Conservation (phyloP, 2,888 invertebrate species). For the Synanthedon myopaeformis region DNA sequence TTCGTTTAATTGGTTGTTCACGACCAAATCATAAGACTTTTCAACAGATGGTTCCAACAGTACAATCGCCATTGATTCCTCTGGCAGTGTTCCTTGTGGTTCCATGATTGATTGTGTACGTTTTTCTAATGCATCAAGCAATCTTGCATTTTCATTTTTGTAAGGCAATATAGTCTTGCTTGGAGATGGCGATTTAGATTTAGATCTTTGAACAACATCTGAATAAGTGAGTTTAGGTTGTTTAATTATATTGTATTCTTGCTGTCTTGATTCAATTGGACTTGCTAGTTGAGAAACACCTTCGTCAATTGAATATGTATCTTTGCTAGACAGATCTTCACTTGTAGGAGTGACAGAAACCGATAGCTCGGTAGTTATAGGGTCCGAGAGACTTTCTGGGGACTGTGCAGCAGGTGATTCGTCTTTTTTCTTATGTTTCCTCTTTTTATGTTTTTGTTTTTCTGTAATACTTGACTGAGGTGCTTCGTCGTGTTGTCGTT, state of each 20-base stretch:
- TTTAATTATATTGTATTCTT: constrained; percentile 13
- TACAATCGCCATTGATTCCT: constrained; percentile 41
- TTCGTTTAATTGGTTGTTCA: constrained; percentile 71
- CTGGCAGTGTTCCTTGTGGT: constrained; percentile 25
- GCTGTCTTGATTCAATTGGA: constrained; percentile 23
- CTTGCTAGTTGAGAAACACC: constrained; percentile 55
- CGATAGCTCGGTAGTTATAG: constrained; percentile 60
- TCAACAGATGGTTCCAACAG: constrained; percentile 52
- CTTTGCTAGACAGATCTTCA: constrained; percentile 50
- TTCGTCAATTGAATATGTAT: constrained; percentile 56
- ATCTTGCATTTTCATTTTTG: constrained; percentile 43
- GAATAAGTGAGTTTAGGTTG: constrained; percentile 51
- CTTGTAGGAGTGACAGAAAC: constrained; percentile 55
- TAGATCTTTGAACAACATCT: constrained; percentile 61
- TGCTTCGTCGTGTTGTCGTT: constrained; percentile 37
- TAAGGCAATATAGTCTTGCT: constrained; percentile 30
- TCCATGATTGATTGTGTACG: constrained; percentile 40
- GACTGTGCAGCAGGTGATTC: constrained; percentile 43
- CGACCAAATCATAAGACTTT: constrained; percentile 58
- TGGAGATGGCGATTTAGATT: constrained; percentile 63
- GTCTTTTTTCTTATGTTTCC: constrained; percentile 47
- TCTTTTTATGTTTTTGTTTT: constrained; percentile 49
- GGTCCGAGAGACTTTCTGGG: constrained; percentile 63
- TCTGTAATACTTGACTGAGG: constrained; percentile 38
- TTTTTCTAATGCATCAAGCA: constrained; percentile 48